Conservation (phyloP, 2,797 vertebrate genomes). For the Centroberyx gerrardi region DNA sequence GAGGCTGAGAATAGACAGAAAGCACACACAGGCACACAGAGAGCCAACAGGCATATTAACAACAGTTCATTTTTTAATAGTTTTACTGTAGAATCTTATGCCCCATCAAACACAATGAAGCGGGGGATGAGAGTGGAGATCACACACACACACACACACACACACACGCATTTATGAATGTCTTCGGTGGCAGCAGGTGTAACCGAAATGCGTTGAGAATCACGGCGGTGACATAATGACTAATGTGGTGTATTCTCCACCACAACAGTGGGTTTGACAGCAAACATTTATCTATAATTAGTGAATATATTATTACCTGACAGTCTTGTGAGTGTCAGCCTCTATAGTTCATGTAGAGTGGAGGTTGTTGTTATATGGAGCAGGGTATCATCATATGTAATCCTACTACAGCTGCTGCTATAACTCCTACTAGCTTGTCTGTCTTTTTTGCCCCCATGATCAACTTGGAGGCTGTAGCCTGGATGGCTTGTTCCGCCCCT, state of each 20-base stretch:
- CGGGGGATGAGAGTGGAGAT: constrained; percentile 8
- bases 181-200: constrained; percentile 22
- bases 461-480: no score
- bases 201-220: constrained; percentile 32
- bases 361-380: constrained; percentile 90
- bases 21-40: constrained; percentile 11
- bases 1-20: constrained; percentile 83
- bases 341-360: constrained; percentile 89
- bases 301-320: constrained; percentile 84
- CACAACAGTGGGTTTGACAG: constrained; percentile 63
- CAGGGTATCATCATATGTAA: constrained; percentile 79
- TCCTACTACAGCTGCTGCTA: neutral
- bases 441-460: no score
- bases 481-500: no score
- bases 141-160: constrained; percentile 15
- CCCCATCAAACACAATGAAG: constrained; percentile 26
- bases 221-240: constrained; percentile 55
- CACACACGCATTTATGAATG: constrained; percentile 5
- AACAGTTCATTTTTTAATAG: neutral
- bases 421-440: neutral
- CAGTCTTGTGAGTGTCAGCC: constrained; percentile 88
- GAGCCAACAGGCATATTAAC: neutral
- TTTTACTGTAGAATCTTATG: constrained; percentile 24
- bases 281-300: constrained; percentile 61
- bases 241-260: constrained; percentile 53